Evolutionary conservation across 2,113 vertebrate genomes (phyloP), one percentile per base, ranked within the genome.

Genomic region (Cynopterus brachyotis): DNA sequence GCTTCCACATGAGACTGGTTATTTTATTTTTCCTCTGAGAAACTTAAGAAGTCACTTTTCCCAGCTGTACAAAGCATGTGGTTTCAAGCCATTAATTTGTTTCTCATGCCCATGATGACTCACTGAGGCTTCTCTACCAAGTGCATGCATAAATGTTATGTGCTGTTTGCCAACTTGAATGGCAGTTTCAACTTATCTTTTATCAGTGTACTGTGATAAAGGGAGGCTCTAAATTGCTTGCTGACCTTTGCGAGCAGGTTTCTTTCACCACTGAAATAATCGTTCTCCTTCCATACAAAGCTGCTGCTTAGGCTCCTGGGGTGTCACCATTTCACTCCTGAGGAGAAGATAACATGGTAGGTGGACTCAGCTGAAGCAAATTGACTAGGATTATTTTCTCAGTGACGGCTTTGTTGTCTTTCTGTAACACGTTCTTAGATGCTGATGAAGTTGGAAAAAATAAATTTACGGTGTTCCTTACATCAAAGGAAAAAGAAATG

Each of bases 321-420:
- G 97, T 28, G 92, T 78, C 93, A 81, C 72, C 81, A 55, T 98
- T 98, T 98, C 92, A 80, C 95, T 98, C 97, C 95, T 64, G 90
- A 67, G 78, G 97, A 98, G 98, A 98, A 98, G 98, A 98, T 98
- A 98, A 95, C 97, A 95, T 47, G 45, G 94, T 96, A 94, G 92
- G 94, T 83, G 92, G 97, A 96, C 91, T 98, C 97, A 96, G 96
- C 97, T 96, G 66, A 96, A 98, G 96, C 90, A 96, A 98, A 98
- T 94, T 96, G 93, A 92, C 90, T 96, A 45, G 86, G 97, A 98
- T 98, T 98, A 95, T 97, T 94, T 98, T 97, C 94, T 98, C 93
- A 96, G 91, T 97, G 97, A 98, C 98, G 98, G 94, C 92, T 97
- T 94, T 67, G 78, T 90, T 98, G 94, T 96, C 40, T 40, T 70